Evolutionary conservation across 2,113 vertebrate genomes (phyloP), one percentile per base, ranked within the genome.

Genomic region (Callionymus lyra): DNA sequence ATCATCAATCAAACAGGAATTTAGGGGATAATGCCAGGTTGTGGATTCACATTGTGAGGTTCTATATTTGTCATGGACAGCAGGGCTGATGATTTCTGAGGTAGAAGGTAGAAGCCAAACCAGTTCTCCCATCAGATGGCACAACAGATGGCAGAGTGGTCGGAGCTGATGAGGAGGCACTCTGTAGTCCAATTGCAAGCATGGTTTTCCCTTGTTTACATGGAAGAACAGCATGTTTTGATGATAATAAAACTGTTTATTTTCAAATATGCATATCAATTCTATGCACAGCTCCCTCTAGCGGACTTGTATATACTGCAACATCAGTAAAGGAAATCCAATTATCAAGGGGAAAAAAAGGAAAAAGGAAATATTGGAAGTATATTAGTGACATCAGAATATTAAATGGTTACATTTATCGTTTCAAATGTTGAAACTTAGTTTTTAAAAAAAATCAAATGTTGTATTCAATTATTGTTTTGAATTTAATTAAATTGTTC

Each of bases 101-200:
- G 49, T 44, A 31, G 53, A 58, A 63, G 41, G 42, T 40, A 40
- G 35, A 53, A 61, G 60, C 42, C 52, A 45, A 60, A 44, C 47
- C 38, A 46, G 68, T 68, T 70, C 70, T 68, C 60, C 55, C 44
- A 60, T 79, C 78, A 81, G 77, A 78, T 76, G 73, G 69, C 47
- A 42, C 47, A 70, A 55, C 84, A 85, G 81, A 84, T 83, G 84
- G 81, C 53, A 31, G 59, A 45, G 41, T 68, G 72, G 60, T 48
- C 39, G 46, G 57, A 62, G 71, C 18, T 21, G 2, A 31, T 17
- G 34, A 27, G 21, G 32, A 33, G 31, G 34, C 34, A 42, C 14
- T 18, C 40, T 33, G 27, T 55, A 53, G 40, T 56, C 62, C 53
- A 65, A 57, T 31, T 49, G 63, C 49, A 40, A 18, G 44, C 34